These are phyloP conservation scores for Ictalurus punctatus DNA, from an alignment of 2,113 vertebrate species.

Conservation along the genomic window DNA sequence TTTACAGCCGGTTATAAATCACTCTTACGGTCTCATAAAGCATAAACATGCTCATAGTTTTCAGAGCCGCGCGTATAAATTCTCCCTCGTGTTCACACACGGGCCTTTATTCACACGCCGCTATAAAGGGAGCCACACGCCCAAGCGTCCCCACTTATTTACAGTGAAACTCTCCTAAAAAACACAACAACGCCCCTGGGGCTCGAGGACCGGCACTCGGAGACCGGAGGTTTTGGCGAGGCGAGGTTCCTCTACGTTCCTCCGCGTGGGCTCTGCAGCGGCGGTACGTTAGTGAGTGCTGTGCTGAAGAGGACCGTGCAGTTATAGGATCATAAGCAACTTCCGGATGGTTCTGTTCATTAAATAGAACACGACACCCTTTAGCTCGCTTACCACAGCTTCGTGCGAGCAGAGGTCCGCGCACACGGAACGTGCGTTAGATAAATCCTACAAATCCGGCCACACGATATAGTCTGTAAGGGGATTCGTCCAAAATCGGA, in stretches of 20 bases:
- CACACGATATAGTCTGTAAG: too few species aligned
- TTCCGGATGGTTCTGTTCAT: fast-evolving
- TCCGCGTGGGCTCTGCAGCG: neutral
- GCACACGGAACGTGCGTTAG: neutral
- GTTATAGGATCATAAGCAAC: neutral
- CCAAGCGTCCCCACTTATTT: neutral
- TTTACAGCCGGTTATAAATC: conserved; percentile 18
- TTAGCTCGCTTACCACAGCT: neutral
- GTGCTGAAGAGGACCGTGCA: neutral
- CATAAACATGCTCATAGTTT: conserved; percentile 15
- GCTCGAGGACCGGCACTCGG: neutral
- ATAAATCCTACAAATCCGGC: neutral
- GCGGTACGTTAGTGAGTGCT: neutral
- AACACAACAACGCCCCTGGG: neutral
- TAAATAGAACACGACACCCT: neutral
- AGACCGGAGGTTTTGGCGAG: neutral
- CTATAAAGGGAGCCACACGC: neutral
- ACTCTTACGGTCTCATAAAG: conserved; percentile 23
- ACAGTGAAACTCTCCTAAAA: neutral
- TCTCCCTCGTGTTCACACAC: neutral
- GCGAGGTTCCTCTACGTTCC: neutral
- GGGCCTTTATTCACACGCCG: neutral
- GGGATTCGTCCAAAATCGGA: neutral
- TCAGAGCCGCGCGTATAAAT: neutral
- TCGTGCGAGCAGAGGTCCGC: neutral